Evolutionary conservation across 2,113 vertebrate genomes (phyloP), one percentile per base, ranked within the genome.

Genomic region (Cranoglanis bouderius): DNA sequence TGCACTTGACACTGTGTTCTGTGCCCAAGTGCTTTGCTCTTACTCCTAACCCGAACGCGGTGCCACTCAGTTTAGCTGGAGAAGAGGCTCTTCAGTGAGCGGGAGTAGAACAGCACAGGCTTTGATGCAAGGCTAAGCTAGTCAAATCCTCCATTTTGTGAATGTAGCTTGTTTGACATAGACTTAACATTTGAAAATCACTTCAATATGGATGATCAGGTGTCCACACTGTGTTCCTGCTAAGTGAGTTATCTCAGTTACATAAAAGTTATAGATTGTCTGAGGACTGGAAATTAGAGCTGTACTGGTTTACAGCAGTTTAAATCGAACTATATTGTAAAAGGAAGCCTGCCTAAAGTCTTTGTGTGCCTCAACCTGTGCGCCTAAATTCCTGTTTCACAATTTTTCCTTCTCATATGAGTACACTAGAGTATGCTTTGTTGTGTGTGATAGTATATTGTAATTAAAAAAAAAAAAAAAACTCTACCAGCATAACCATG

Each of bases 1-100:
- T 72, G n/a, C 84, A 87, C 81, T 9, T 92, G 91, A 88, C 85
- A 43, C 87, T 90, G 88, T 89, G 90, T 92, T 87, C 90, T 59
- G 67, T 81, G 92, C 85, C 89, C 40, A 88, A 90, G 77, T 87
- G 91, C 82, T 87, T 38, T 84, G 89, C 87, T 85, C 88, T 85
- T 87, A 35, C 81, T 87, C 32, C 53, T 38, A 80, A 83, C 80
- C 87, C 43, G 29, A 51, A 82, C 53, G 38, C 24, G 67, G 83
- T 13, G 19, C 87, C 57, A 26, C 63, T 82, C 67, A 55, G 88
- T 87, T 85, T 85, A 88, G 61, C 85, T 67, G 51, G 72, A 85
- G 70, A 81, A 84, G 85, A 85, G 59, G 72, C 65, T 85, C 74
- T 91, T 82, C 49, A 85, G 70, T 35, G 14, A 86, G 59, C 87